phyloP scores from a whole-genome alignment of 2,797 vertebrate genomes.

The Rachycentron canadum region DNA sequence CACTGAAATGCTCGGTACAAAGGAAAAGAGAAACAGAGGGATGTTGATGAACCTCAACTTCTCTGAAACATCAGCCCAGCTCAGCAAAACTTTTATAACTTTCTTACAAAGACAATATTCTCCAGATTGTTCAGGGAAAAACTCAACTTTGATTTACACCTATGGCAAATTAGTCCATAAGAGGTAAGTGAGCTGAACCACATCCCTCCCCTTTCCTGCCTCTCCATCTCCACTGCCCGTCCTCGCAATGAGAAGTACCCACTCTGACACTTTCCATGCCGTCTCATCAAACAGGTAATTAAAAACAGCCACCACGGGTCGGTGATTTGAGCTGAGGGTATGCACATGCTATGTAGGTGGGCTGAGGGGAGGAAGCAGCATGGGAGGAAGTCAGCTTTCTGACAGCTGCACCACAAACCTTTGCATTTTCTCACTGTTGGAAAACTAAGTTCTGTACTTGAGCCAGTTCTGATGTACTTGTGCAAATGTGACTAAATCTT shows the following conservation, averaged over 20 bases:
- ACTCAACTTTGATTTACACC: too few species aligned
- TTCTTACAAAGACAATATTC: not conserved
- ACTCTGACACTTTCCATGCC: slow-evolving; percentile 63
- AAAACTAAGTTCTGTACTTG: not conserved
- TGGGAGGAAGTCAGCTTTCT: slow-evolving; percentile 24
- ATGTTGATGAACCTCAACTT: slow-evolving; percentile 26
- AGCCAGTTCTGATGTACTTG: not conserved
- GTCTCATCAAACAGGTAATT: slow-evolving; percentile 74
- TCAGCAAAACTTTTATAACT: not conserved
- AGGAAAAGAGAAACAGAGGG: not conserved
- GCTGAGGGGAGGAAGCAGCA: slow-evolving; percentile 8
- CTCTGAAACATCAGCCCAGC: slow-evolving; percentile 19
- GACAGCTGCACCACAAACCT: not conserved
- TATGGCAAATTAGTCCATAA: too few species aligned
- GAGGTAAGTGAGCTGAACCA: too few species aligned
- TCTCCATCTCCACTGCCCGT: slow-evolving; percentile 27
- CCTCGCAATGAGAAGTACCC: slow-evolving; percentile 35
- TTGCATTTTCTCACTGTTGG: not conserved
- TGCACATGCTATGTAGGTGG: slow-evolving; percentile 62
- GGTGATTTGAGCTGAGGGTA: slow-evolving; percentile 51
- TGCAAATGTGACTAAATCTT: too few species aligned
- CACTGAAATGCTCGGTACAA: slow-evolving; percentile 6
- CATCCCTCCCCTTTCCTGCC: not conserved
- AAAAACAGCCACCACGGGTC: slow-evolving; percentile 63
- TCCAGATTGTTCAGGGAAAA: not conserved